These are phyloP conservation scores for Dendronephthya gigantea DNA, from an alignment of 64 coral and sea anemone genomes.

Conservation along the genomic window DNA sequence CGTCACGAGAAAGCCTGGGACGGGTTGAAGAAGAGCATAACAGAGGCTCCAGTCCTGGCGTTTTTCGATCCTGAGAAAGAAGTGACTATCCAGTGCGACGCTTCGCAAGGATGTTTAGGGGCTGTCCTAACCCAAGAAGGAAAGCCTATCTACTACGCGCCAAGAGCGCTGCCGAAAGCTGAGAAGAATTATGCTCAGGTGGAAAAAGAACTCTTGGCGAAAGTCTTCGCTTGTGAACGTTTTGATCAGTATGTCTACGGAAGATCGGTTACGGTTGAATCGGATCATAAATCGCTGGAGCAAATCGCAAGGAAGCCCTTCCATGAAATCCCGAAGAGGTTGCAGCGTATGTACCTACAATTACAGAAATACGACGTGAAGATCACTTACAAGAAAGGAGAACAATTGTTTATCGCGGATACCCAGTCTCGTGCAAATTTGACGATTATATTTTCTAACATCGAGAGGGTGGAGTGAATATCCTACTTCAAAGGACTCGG, in stretches of 20 bases:
- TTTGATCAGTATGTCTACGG: slow-evolving; percentile 11
- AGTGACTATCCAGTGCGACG: slow-evolving; percentile 35
- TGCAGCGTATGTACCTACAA: too few species aligned
- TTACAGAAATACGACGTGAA: too few species aligned
- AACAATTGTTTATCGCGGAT: not conserved
- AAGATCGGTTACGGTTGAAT: not conserved
- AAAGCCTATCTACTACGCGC: slow-evolving; percentile 43
- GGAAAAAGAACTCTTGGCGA: not conserved
- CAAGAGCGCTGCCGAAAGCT: slow-evolving; percentile 12
- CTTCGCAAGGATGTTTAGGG: slow-evolving; percentile 22
- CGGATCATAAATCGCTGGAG: not conserved
- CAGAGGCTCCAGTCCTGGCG: slow-evolving; percentile 37
- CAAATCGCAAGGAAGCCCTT: not conserved
- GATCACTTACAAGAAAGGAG: too few species aligned
- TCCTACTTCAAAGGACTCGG: too few species aligned
- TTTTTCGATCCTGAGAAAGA: slow-evolving; percentile 37
- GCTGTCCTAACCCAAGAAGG: too few species aligned
- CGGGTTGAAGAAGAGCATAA: too few species aligned
- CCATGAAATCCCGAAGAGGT: not conserved
- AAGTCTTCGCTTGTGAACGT: not conserved
- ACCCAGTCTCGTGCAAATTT: not conserved
- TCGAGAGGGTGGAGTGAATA: not conserved
- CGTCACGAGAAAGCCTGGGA: too few species aligned
- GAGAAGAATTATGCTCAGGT: not conserved
- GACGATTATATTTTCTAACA: not conserved